These are phyloP conservation scores for Pyrrhia umbra DNA, from an alignment of 2,888 invertebrate species.

Conservation along the genomic window DNA sequence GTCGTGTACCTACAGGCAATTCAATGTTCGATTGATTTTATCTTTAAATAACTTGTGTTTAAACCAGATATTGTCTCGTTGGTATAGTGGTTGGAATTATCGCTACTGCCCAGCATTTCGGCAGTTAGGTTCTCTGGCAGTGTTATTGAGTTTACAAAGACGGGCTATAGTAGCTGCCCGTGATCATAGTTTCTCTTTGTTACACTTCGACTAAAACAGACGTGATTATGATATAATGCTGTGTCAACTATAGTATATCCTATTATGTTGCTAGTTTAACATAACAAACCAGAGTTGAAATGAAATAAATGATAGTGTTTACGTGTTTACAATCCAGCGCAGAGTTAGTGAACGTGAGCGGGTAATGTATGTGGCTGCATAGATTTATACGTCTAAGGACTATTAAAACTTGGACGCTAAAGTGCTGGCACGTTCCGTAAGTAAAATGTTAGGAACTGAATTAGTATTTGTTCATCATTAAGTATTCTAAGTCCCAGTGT, in stretches of 20 bases:
- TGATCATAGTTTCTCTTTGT: too few relatives aligned
- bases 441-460: not conserved
- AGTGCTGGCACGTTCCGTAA: constrained; percentile 15
- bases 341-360: constrained; percentile 31
- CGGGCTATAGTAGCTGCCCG: too few relatives aligned
- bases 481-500: not conserved
- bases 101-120: too few relatives aligned
- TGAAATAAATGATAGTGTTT: constrained; percentile 47
- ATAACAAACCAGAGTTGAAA: constrained; percentile 15
- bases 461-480: not conserved
- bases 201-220: too few relatives aligned
- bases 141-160: too few relatives aligned
- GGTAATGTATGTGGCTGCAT: constrained; percentile 16
- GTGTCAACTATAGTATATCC: constrained; percentile 1
- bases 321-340: constrained; percentile 38
- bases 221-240: too few relatives aligned
- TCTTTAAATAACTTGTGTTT: not conserved
- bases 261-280: constrained; percentile 1
- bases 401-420: constrained; percentile 43
- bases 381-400: constrained; percentile 28
- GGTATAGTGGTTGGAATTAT: too few relatives aligned
- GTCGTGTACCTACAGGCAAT: not conserved
- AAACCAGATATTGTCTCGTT: too few relatives aligned
- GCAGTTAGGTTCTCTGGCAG: too few relatives aligned
- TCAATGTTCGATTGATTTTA: constrained; percentile 1